Conservation (phyloP, 1,140 invertebrate genomes). For the Aphaenogaster floridana region DNA sequence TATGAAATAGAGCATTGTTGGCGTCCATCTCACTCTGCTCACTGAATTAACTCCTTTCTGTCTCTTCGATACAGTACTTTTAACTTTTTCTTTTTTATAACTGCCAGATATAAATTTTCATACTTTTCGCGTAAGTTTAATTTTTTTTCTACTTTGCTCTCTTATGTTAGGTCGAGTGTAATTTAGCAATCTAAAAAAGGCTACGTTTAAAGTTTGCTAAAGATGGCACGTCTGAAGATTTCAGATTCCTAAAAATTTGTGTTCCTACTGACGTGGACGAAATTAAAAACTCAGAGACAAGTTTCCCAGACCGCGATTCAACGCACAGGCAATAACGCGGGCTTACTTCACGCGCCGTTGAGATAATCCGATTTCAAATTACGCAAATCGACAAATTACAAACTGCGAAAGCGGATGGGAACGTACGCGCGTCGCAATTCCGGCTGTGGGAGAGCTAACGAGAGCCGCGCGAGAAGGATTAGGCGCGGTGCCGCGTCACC, state of each 20-base stretch:
- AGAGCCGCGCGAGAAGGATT: slow-evolving; percentile 27
- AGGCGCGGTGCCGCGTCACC: slow-evolving; percentile 24
- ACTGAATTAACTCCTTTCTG: background rate
- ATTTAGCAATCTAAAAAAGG: background rate
- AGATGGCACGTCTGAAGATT: background rate
- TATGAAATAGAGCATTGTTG: slow-evolving; percentile 56
- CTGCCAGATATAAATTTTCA: background rate
- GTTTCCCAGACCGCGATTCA: background rate
- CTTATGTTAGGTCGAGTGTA: background rate
- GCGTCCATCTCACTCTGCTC: background rate
- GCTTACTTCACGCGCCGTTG: background rate
- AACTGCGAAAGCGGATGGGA: slow-evolving; percentile 5
- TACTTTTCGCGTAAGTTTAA: background rate
- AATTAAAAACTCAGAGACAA: background rate
- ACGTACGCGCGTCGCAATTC: background rate
- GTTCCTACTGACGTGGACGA: background rate
- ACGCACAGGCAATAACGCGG: background rate
- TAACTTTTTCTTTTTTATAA: background rate
- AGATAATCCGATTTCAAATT: background rate
- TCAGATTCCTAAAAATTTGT: background rate
- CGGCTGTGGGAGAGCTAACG: slow-evolving; percentile 1
- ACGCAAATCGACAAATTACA: slow-evolving; percentile 20
- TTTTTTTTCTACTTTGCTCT: background rate
- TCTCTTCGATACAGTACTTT: background rate
- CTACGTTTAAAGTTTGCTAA: background rate